Conservation (phyloP, 2,888 invertebrate species). For the Drosophila birchii region DNA sequence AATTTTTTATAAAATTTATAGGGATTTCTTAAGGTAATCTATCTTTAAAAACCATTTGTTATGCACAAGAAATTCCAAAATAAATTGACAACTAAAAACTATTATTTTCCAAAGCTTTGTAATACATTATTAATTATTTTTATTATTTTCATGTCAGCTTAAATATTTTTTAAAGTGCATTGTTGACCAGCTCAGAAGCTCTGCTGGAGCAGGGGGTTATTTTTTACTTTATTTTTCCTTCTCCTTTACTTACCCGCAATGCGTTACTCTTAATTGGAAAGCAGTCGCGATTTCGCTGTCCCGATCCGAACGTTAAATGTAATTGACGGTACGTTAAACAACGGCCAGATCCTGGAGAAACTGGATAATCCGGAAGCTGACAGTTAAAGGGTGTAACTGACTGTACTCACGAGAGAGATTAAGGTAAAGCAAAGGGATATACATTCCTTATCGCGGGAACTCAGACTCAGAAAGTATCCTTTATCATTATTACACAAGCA, state of each 20-base stretch:
- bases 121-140: not conserved
- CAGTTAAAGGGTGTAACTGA: slow-evolving; percentile 35
- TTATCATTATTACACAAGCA: not conserved
- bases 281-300: slow-evolving; percentile 52
- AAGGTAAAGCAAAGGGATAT: not conserved
- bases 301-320: slow-evolving; percentile 58
- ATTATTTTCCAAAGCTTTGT: not conserved
- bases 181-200: slow-evolving; percentile 22
- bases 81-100: too few relatives aligned
- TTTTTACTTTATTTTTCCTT: not conserved
- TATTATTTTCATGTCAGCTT: too few relatives aligned
- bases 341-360: not conserved
- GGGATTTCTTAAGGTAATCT: not conserved
- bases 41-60: too few relatives aligned
- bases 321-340: slow-evolving; percentile 63
- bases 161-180: not conserved
- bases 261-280: slow-evolving; percentile 68
- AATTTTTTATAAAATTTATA: not conserved
- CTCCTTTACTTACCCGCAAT: slow-evolving; percentile 41
- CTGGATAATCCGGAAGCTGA: slow-evolving; percentile 27
- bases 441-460: not conserved
- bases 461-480: too few relatives aligned
- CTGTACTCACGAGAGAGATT: not conserved
- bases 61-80: too few relatives aligned
- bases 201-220: not conserved